Conservation (phyloP, 2,888 invertebrate species). For the Petrolisthes manimaculis region DNA sequence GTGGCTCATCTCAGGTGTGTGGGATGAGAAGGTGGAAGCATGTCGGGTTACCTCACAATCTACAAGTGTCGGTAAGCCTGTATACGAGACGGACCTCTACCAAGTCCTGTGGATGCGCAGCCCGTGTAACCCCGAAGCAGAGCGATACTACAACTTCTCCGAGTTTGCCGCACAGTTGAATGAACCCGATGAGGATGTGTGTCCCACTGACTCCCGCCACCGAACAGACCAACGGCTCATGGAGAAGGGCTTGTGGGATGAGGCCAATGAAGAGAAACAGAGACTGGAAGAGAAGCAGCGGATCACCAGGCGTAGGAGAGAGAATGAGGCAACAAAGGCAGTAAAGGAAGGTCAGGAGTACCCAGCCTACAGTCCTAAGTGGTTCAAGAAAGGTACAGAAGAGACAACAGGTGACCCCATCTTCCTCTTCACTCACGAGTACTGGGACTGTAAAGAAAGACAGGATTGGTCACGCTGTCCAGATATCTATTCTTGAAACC, state of each 20-base stretch:
- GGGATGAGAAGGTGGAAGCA: slow-evolving; percentile 96
- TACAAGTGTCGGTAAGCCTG: slow-evolving; percentile 80
- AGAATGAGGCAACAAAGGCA: slow-evolving; percentile 80
- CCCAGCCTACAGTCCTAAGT: slow-evolving; percentile 82
- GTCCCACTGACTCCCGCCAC: slow-evolving; percentile 92
- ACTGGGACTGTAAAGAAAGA: slow-evolving; percentile 91
- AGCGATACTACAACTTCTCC: slow-evolving; percentile 93
- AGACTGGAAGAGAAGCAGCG: slow-evolving; percentile 96
- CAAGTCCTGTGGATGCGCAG: slow-evolving; percentile 88
- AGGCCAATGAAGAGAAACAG: slow-evolving; percentile 85
- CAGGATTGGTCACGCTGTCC: slow-evolving; percentile 93
- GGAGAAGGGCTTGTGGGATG: slow-evolving; percentile 94
- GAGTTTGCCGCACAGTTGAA: slow-evolving; percentile 95
- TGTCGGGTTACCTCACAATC: slow-evolving; percentile 83
- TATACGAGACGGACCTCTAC: slow-evolving; percentile 92
- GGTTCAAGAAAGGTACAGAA: slow-evolving; percentile 90
- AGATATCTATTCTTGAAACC: too few species aligned
- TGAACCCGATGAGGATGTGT: slow-evolving; percentile 90
- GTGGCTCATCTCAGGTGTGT: slow-evolving; percentile 85
- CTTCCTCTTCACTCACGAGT: slow-evolving; percentile 87
- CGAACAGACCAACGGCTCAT: slow-evolving; percentile 98
- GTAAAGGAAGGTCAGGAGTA: slow-evolving; percentile 75
- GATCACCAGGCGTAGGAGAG: slow-evolving; percentile 80
- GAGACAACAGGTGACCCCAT: slow-evolving; percentile 76
- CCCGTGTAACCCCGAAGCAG: slow-evolving; percentile 74